Evolutionary conservation across 92 coral and sea anemone species (phyloP).

Genomic region (Diadumene lineata): DNA sequence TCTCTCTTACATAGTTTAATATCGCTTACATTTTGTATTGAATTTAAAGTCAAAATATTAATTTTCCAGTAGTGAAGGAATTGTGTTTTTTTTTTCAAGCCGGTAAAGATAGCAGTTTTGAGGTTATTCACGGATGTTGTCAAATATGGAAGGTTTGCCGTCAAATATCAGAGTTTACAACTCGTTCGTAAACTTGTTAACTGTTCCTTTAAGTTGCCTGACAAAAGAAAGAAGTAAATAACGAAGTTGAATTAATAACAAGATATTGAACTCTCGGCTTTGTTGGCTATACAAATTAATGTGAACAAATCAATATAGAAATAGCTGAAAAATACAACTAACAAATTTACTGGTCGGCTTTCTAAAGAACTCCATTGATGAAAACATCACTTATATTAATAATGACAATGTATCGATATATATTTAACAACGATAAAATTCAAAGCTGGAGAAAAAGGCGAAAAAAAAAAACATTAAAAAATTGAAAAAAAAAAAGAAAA

Average conservation of each 20-base stretch:
- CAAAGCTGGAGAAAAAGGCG: not conserved
- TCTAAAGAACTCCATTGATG: not conserved
- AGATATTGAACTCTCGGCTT: not conserved
- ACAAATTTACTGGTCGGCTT: not conserved
- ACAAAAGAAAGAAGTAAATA: constrained; percentile 6
- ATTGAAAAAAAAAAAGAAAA: not conserved
- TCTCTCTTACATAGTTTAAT: not conserved
- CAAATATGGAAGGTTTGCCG: too few relatives aligned
- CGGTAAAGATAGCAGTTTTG: not conserved
- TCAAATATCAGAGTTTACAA: not conserved
- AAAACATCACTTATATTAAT: not conserved
- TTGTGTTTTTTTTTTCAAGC: not conserved
- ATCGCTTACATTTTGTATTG: not conserved
- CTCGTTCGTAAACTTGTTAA: constrained; percentile 1
- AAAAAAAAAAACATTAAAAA: too few relatives aligned
- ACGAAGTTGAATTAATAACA: not conserved
- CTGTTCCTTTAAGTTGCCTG: not conserved
- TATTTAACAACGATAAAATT: not conserved
- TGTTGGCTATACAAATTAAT: not conserved
- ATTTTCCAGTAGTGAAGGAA: not conserved
- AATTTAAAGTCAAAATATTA: not conserved
- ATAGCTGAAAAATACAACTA: not conserved
- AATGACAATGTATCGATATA: not conserved
- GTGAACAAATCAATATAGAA: constrained; percentile 2
- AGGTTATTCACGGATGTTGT: too few relatives aligned